A percentile compares a stretch with the other conserved stretches of the same genome.
phyloP scores from a whole-genome alignment of 2,113 vertebrate genomes.

The Narcine bancroftii region DNA sequence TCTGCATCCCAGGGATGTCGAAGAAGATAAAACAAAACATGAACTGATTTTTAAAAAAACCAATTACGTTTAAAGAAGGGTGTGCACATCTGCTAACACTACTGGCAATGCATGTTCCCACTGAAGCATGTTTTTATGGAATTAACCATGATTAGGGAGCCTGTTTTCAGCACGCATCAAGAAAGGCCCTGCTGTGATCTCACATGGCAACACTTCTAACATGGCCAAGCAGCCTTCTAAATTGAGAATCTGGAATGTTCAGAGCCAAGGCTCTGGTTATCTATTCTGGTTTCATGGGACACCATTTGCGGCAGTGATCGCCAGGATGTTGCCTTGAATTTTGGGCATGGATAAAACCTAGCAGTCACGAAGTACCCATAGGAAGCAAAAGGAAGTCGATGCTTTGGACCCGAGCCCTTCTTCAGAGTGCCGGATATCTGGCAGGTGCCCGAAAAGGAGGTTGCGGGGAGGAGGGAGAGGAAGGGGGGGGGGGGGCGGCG shows the following conservation, averaged over 20 bases:
- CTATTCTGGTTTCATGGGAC: background rate
- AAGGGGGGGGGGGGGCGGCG: too few species aligned
- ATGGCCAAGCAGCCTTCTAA: slow-evolving; percentile 11
- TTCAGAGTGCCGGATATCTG: too few species aligned
- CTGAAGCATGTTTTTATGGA: slow-evolving; percentile 30
- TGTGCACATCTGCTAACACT: slow-evolving; percentile 32
- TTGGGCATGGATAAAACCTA: too few species aligned
- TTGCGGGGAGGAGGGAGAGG: too few species aligned
- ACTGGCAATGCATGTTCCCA: background rate
- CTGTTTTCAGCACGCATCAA: slow-evolving; percentile 33
- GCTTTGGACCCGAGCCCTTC: too few species aligned
- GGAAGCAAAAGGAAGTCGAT: background rate
- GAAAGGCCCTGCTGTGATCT: background rate
- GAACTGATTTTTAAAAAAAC: slow-evolving; percentile 28
- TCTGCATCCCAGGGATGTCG: too few species aligned
- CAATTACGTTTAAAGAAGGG: slow-evolving; percentile 22
- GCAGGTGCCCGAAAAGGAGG: too few species aligned
- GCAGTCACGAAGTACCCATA: too few species aligned
- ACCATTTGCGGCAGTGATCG: background rate
- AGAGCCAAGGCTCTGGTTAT: background rate
- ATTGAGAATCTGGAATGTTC: background rate
- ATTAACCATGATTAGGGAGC: slow-evolving; percentile 23
- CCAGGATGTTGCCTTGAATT: background rate
- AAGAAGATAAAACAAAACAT: background rate
- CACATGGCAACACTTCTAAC: slow-evolving; percentile 14